phyloP scores from a whole-genome alignment of 1,140 invertebrate genomes.

The Lasioglossum baleicum region DNA sequence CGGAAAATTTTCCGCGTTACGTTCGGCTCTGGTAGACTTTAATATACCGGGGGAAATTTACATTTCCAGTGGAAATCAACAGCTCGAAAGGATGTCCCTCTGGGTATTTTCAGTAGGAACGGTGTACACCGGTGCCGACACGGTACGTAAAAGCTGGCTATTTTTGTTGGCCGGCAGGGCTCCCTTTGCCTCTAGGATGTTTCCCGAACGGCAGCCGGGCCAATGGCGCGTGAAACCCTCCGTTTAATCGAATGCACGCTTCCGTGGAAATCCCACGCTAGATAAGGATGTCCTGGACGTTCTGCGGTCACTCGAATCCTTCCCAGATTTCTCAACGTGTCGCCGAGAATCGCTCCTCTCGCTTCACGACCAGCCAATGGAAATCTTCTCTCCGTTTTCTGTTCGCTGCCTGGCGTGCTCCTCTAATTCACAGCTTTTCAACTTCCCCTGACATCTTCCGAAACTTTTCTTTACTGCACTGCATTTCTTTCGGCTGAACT shows the following conservation, averaged over 20 bases:
- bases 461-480: too few relatives aligned
- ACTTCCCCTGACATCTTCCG: too few relatives aligned
- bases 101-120: neutral
- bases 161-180: neutral
- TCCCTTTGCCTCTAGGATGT: neutral
- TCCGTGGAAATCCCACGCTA: neutral
- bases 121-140: neutral
- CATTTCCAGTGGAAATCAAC: slow-evolving; percentile 4
- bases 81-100: neutral
- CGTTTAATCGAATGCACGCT: slow-evolving; percentile 2
- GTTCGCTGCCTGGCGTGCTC: too few relatives aligned
- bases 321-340: neutral
- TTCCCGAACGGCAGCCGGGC: neutral
- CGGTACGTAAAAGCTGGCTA: neutral
- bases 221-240: neutral
- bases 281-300: neutral
- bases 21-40: neutral
- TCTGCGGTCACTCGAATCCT: neutral
- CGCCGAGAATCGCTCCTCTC: too few relatives aligned
- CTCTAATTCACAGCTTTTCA: too few relatives aligned
- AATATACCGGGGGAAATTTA: slow-evolving; percentile 1
- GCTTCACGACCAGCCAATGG: too few relatives aligned
- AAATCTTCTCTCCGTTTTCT: too few relatives aligned
- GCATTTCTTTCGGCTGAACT: too few relatives aligned
- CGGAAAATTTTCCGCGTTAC: neutral